Base-by-base conservation (phyloP, 2,113 vertebrate genomes). In the Planiliza haematocheilus region DNA sequence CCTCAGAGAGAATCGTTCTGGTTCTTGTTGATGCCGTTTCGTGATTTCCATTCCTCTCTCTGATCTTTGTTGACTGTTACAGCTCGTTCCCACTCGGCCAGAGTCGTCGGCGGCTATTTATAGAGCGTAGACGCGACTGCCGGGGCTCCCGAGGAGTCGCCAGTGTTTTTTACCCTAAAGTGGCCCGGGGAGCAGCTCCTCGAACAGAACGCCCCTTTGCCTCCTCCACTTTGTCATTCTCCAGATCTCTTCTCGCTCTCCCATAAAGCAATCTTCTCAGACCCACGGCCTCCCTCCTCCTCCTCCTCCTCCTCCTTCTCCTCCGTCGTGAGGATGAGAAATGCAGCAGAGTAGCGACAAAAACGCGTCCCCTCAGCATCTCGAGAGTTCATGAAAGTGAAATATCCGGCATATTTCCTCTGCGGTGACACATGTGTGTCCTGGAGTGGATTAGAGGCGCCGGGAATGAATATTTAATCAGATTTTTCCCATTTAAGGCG, bases 371-470 rank as follows among this genome's bases (percentile, higher is more conserved):
- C 24, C 2, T 30, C 24, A 30, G 24, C 24, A 30, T 30, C 24
- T 30, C 24, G 5, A 30, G 24, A 7, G 57, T 46, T 50, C 43
- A 72, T 11, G 24, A 63, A 73, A 36, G 59, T 64, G 58, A 84
- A 82, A 79, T 77, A 61, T 62, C 56, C 77, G 18, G 11, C 14
- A 53, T 51, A 82, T 84, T 86, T 81, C 64, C 45, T 73, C 21
- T 0, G 50, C 21, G 14, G 24, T 61, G 70, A 52, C 57, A 30
- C 48, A 43, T 48, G 49, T 10, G 69, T 51, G 63, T 41, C 70
- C 16, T n/a, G 20, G 24, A 14, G 48, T 14, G 1, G 16, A 59
- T 17, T 21, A 38, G 18, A 41, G 39, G 34, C 1, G 2, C 56
- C 55, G 37, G 64, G 42, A 70, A 58, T 21, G 68, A 34, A 65